phyloP scores from a whole-genome alignment of 2,113 vertebrate species.

The Arvicanthis niloticus region DNA sequence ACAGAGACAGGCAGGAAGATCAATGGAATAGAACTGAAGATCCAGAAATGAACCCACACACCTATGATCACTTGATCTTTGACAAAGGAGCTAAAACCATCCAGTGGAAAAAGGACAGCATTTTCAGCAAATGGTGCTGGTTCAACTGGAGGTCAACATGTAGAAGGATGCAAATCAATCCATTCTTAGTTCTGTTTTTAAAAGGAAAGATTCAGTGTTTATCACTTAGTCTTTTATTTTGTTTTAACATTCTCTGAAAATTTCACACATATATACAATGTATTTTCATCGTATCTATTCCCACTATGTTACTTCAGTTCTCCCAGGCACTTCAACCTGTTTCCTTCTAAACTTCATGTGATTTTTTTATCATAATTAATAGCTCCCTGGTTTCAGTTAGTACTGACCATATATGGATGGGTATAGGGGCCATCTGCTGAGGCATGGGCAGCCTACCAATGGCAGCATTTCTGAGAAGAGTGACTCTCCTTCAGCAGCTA shows the following conservation, averaged over 20 bases:
- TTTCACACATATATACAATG: not conserved
- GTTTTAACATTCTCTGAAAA: not conserved
- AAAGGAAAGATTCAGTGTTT: not conserved
- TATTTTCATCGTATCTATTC: not conserved
- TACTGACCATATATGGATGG: not conserved
- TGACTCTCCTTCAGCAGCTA: not conserved
- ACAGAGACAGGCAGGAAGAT: too few relatives aligned
- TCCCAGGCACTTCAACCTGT: not conserved
- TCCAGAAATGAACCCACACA: too few relatives aligned
- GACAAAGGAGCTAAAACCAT: too few relatives aligned
- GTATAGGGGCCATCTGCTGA: not conserved
- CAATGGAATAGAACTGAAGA: too few relatives aligned
- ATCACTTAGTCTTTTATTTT: not conserved
- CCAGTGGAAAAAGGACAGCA: too few relatives aligned
- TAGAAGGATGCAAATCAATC: too few relatives aligned
- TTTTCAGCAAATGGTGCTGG: too few relatives aligned
- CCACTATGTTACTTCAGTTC: not conserved
- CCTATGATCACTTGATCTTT: too few relatives aligned
- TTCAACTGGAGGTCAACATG: too few relatives aligned
- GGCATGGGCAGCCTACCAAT: not conserved
- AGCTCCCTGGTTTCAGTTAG: not conserved
- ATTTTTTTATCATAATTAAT: not conserved
- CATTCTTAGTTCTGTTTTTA: constrained; percentile 19
- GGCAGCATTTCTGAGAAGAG: not conserved
- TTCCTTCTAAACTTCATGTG: not conserved